phyloP scores from a whole-genome alignment of 2,888 invertebrate species.

The Ptilodon capucinus region DNA sequence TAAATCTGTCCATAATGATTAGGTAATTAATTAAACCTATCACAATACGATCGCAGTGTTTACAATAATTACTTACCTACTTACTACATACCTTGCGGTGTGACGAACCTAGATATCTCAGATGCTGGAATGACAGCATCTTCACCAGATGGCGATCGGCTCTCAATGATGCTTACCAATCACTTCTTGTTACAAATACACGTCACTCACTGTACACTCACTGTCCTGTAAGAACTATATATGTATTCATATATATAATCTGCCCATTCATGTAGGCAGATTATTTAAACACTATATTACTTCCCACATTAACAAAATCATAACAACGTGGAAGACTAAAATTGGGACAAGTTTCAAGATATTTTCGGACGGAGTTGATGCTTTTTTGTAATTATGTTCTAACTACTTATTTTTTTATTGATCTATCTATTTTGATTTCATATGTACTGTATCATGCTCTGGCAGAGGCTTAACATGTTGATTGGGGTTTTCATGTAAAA shows the following conservation, averaged over 20 bases:
- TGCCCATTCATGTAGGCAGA: too few relatives aligned
- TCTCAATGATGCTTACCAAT: neutral
- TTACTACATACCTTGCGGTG: too few relatives aligned
- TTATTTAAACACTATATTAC: neutral
- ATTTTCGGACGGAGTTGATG: neutral
- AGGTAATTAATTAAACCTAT: too few relatives aligned
- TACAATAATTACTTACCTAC: too few relatives aligned
- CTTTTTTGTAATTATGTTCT: neutral
- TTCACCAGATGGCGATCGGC: constrained; percentile 41
- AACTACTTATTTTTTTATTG: neutral
- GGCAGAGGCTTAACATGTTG: too few relatives aligned
- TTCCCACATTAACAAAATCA: neutral
- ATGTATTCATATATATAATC: neutral
- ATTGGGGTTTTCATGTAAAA: too few relatives aligned
- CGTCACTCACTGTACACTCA: too few relatives aligned
- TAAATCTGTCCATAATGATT: too few relatives aligned
- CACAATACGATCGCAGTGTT: neutral
- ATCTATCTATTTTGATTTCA: neutral
- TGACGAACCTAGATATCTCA: neutral
- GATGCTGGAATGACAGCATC: constrained; percentile 1
- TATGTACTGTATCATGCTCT: neutral
- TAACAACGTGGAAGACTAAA: neutral
- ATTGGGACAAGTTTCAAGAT: neutral
- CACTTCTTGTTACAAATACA: too few relatives aligned
- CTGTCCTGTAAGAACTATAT: too few relatives aligned